Conservation (phyloP, 2,888 invertebrate genomes). For the Aphelenchoides bicaudatus region DNA sequence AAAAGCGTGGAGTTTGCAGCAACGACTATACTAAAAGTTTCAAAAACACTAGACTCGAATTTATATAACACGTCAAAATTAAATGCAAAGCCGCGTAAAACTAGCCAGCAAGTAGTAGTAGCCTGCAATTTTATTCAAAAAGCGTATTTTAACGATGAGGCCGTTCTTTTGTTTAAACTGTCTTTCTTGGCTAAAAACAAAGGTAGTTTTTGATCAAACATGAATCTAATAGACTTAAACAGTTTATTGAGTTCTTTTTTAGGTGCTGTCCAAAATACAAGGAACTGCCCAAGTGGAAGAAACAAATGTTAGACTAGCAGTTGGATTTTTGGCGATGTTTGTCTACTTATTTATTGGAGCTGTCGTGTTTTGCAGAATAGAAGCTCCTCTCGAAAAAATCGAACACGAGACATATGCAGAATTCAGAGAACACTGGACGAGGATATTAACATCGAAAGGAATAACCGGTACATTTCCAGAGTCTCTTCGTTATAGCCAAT, state of each 20-base stretch:
- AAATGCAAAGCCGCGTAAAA: no score
- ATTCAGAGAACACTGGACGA: slow-evolving; percentile 45
- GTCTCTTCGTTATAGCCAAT: not conserved
- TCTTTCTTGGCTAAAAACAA: no score
- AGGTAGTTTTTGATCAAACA: no score
- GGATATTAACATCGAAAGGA: slow-evolving; percentile 11
- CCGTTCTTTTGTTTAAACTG: no score
- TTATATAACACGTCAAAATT: no score
- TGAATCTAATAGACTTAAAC: no score
- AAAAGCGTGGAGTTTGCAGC: no score
- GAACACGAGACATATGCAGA: slow-evolving; percentile 45
- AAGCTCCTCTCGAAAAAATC: slow-evolving; percentile 43
- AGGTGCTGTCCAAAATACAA: slow-evolving; percentile 25
- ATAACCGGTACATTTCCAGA: not conserved
- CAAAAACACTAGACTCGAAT: no score
- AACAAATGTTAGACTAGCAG: slow-evolving; percentile 40
- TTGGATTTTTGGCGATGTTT: slow-evolving; percentile 44
- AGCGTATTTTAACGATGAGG: no score
- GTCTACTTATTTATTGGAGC: slow-evolving; percentile 73
- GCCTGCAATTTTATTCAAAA: no score
- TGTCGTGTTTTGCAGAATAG: slow-evolving; percentile 67
- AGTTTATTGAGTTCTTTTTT: slow-evolving; percentile 34
- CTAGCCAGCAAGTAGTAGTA: no score
- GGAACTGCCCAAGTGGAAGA: slow-evolving; percentile 33
- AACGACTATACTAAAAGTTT: no score